Evolutionary conservation across 2,888 invertebrate species (phyloP), one percentile per base, ranked within the genome.

Genomic region (Agriopis marginaria): DNA sequence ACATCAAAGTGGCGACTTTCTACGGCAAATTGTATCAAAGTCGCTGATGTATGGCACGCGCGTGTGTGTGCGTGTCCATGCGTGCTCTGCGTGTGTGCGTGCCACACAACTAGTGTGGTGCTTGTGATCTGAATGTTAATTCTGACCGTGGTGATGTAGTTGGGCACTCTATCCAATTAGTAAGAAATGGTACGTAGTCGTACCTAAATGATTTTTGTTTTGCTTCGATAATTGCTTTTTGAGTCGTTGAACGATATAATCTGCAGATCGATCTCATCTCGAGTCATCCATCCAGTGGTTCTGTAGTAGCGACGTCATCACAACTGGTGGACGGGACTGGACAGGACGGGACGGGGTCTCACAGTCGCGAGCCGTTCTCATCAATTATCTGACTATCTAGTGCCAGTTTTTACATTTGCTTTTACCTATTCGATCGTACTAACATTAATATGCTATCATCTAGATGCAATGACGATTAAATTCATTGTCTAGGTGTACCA

Each of bases 1-100:
- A 90, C 88, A 90, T 90, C 90, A 90, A 88, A 89, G 84, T 82
- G 86, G 86, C 85, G 84, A 88, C 83, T 87, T 84, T 85, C 84
- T 81, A 82, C 86, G 87, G 86, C 89, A 90, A 90, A 90, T 90
- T 89, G 88, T 90, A 90, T 90, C 89, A 89, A 89, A 89, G 78
- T 87, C 84, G 82, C 82, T 88, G 88, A 89, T 88, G 85, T 89
- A 88, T 87, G 87, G 78, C 76, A 74, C 70, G 58, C 58, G 56
- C 11, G 58, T 32, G 44, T 40, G 72, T 72, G 75, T 69, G 75
- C 55, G 45, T 58, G 49, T 3, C 44, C 40, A 23, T n/a, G 17
- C 53, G 9, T 9, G 12, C 7, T n/a, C 14, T 7, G 7, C 12
- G 10, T 12, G 64, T 23, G 44, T 56, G 44, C 44, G 44, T 45